Base-by-base conservation (phyloP, 2,113 vertebrate genomes). In the Nansenia antarctica region DNA sequence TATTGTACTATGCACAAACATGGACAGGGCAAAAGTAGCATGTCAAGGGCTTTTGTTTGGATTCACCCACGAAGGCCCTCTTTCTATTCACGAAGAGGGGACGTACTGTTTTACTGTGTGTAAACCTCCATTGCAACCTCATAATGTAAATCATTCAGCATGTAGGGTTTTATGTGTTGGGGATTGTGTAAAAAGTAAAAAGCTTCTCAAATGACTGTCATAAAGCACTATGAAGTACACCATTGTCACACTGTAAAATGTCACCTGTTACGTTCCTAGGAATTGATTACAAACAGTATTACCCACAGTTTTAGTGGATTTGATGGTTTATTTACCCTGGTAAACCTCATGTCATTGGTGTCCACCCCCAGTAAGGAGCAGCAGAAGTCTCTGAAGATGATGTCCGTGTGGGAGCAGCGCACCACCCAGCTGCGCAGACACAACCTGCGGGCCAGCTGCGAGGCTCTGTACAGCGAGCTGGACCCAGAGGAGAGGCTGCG, bases 401-500 rank as follows among this genome's bases (percentile, higher is more conserved):
- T 95, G 86, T 98, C 96, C 0, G 94, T 99, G 15, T 99, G 97
- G 97, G 97, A 99, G 83, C 96, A 98, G 88, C 92, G 94, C 70
- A 94, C 96, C 77, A 94, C 92, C 53, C 94, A 98, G 90, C 92
- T 99, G 67, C 92, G 96, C 32, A 93, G 93, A 76, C 95, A 98
- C 88, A 97, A 96, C 73, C 89, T 95, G 77, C 91, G 85, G 3
- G 91, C 95, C 2, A 98, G 96, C 90, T 94, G 94, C 0, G 96
- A 99, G 85, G 95, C 95, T 0, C 89, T 99, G 20, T 97, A 97
- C 90, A 95, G 87, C 0, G 95, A 96, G 78, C 83, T 96, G 82
- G 94, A 94, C 20, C 93, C 95, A 0, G 96, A 98, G 80, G 95
- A 96, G 65, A 87, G 92, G 0, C 85, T 93, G 12, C 91, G 87